phyloP scores from a whole-genome alignment of 2,888 invertebrate species.

The Caenorhabditis virilis region DNA sequence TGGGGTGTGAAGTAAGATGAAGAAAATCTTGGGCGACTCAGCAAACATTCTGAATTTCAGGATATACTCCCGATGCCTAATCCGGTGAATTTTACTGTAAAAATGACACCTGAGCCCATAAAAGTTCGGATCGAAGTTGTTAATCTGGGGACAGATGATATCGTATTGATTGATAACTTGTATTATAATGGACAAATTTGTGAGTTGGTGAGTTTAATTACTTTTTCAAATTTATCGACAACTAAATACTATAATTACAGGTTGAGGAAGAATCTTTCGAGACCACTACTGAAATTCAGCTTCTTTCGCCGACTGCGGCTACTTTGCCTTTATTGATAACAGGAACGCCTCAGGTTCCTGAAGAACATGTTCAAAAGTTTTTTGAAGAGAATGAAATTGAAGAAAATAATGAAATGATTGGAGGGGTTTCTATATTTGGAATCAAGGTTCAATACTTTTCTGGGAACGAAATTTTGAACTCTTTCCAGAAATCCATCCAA shows the following conservation, averaged over 20 bases:
- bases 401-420: too few species aligned
- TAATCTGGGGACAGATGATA: slow-evolving; percentile 43
- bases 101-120: slow-evolving; percentile 49
- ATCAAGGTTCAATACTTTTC: too few species aligned
- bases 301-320: background rate
- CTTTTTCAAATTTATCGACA: background rate
- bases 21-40: too few species aligned
- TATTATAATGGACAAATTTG: slow-evolving; percentile 61
- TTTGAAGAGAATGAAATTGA: slow-evolving; percentile 1
- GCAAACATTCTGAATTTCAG: background rate
- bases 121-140: slow-evolving; percentile 53
- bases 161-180: slow-evolving; percentile 60
- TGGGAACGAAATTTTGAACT: too few species aligned
- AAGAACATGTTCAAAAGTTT: background rate
- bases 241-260: too few species aligned
- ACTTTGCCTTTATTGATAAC: background rate
- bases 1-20: slow-evolving; percentile 44
- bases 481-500: too few species aligned
- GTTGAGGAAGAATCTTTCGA: slow-evolving; percentile 7
- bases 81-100: slow-evolving; percentile 47
- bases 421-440: too few species aligned
- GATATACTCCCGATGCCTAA: slow-evolving; percentile 21
- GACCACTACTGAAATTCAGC: too few species aligned
- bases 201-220: slow-evolving; percentile 47
- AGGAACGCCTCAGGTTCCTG: slow-evolving; percentile 1